Evolutionary conservation across 1,140 invertebrate genomes (phyloP).

Genomic region (Diachasma alloeum): DNA sequence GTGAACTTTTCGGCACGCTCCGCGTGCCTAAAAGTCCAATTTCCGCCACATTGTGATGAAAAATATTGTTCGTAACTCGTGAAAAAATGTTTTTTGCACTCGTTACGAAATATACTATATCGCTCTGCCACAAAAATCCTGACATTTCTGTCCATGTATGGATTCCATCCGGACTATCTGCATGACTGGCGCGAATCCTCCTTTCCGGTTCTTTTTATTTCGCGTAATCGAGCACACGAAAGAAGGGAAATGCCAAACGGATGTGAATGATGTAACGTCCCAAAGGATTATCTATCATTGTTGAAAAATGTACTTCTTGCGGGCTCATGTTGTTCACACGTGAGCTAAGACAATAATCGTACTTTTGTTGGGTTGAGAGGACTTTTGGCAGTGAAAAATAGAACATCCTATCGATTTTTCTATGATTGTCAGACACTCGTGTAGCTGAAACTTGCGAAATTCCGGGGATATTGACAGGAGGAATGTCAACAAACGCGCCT

Average conservation of each 20-base stretch:
- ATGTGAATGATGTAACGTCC: not conserved
- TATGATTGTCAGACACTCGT: not conserved
- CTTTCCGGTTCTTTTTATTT: not conserved
- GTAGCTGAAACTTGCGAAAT: not conserved
- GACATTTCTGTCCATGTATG: too few species aligned
- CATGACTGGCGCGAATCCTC: not conserved
- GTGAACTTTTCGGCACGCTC: too few species aligned
- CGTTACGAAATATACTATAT: too few species aligned
- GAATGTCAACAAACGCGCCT: not conserved
- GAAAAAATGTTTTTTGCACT: too few species aligned
- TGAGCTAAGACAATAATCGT: too few species aligned
- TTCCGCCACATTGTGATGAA: too few species aligned
- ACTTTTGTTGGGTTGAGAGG: too few species aligned
- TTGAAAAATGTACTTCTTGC: not conserved
- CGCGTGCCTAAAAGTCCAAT: too few species aligned
- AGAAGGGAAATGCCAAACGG: not conserved
- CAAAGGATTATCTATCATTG: not conserved
- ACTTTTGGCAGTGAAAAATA: too few species aligned
- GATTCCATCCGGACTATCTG: slow-evolving; percentile 28
- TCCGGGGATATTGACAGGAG: not conserved
- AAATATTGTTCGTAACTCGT: too few species aligned
- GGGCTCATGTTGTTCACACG: too few species aligned
- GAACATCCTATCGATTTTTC: not conserved
- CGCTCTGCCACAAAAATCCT: too few species aligned
- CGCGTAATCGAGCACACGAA: not conserved